Base-by-base conservation (phyloP, 1,140 invertebrate species). In the Bombus ignitus region DNA sequence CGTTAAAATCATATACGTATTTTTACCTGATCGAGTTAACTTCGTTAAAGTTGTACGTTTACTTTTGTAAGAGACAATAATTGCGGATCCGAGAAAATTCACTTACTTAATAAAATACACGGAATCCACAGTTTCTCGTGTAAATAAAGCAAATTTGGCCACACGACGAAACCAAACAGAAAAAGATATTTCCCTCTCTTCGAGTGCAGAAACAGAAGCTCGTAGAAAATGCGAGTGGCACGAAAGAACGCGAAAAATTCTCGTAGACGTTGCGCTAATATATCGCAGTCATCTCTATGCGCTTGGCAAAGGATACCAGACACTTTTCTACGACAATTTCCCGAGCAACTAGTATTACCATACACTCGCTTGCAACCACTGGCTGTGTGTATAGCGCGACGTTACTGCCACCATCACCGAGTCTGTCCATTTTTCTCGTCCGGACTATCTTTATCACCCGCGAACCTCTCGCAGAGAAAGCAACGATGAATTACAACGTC, bases 321-420 rank as follows among this genome's bases (percentile, higher is more conserved):
- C 85, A 83, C 75, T 89, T 77, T 65, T 75, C 86, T 66, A 85
- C 88, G 89, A 90, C 85, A 83, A 90, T 90, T 83, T 88, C 79
- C 80, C 85, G 47, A 83, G 85, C 89, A 87, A 85, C 86, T 78
- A 65, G 89, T 86, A 90, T 90, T 90, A 90, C 86, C 89, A 87
- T 90, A 89, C 62, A 89, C 89, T 81, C 77, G 83, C 80, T 57
- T 75, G 65, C 39, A 70, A 78, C 37, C 57, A 42, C 65, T 66
- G 73, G 39, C 32, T 84, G 71, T 74, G 71, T 80, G 66, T 80
- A 82, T 47, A 47, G 80, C 28, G 28, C 66, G n/a, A 78, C 72
- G 74, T 87, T 84, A 87, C 84, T 74, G 81, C 66, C 88, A 80
- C 81, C 77, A 73, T 37, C 85, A 71, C 57, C 57, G 57, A 53